phyloP scores from a whole-genome alignment of 2,888 invertebrate species.

The Allacma fusca region DNA sequence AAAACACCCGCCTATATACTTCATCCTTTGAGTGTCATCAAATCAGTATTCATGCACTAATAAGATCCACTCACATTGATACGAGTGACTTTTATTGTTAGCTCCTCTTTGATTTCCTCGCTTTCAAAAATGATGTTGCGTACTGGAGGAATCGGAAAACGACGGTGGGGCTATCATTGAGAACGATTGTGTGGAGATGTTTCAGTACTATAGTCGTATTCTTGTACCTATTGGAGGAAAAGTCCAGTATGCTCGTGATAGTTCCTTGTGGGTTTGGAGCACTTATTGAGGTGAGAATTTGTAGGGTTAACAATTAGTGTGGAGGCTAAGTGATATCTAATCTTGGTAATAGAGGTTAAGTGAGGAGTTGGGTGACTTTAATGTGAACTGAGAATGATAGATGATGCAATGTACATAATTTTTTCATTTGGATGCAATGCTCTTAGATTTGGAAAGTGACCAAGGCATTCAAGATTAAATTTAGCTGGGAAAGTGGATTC shows the following conservation, averaged over 20 bases:
- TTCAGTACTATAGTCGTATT: slow-evolving; percentile 92
- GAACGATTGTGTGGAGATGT: slow-evolving; percentile 91
- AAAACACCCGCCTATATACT: no score
- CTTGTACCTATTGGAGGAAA: slow-evolving; percentile 89
- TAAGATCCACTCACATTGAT: background rate
- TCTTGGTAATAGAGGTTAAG: background rate
- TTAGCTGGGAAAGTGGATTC: slow-evolving; percentile 66
- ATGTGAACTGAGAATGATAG: background rate
- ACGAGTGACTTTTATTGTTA: slow-evolving; percentile 62
- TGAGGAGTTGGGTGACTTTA: background rate
- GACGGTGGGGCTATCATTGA: slow-evolving; percentile 87
- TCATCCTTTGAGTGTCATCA: no score
- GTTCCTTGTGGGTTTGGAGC: slow-evolving; percentile 86
- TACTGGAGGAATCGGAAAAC: slow-evolving; percentile 90
- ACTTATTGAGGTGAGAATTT: slow-evolving; percentile 79
- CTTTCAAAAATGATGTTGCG: slow-evolving; percentile 96
- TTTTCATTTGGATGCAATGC: slow-evolving; percentile 5
- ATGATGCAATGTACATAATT: background rate
- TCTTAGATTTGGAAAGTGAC: slow-evolving; percentile 91
- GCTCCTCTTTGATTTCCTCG: slow-evolving; percentile 94
- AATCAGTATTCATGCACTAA: background rate
- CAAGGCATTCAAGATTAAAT: slow-evolving; percentile 83
- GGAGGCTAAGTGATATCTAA: background rate
- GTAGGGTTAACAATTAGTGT: background rate
- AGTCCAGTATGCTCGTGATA: slow-evolving; percentile 87